These are phyloP conservation scores for Sus cebifrons DNA, from an alignment of 2,797 vertebrate species.

Conservation along the genomic window DNA sequence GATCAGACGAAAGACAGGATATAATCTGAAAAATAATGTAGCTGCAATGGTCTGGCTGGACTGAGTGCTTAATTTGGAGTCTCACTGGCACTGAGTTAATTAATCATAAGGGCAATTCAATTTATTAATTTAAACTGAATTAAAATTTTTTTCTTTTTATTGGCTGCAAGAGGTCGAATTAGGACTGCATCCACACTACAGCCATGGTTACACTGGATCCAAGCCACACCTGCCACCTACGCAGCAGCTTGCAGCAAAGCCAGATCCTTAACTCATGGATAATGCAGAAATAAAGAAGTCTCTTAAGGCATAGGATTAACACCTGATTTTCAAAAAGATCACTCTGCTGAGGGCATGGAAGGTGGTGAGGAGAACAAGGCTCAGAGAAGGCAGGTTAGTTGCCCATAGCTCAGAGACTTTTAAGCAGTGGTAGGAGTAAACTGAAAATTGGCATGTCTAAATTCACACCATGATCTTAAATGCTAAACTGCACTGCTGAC, in stretches of 20 bases:
- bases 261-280: not conserved
- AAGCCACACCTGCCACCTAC: too few relatives aligned
- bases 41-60: not conserved
- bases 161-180: too few relatives aligned
- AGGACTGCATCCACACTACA: not conserved
- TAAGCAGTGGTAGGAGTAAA: not conserved
- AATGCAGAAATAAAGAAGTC: not conserved
- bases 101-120: not conserved
- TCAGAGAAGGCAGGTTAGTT: not conserved
- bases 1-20: not conserved
- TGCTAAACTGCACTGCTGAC: not conserved
- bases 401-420: not conserved
- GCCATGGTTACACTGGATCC: too few relatives aligned
- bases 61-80: not conserved
- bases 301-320: not conserved
- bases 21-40: not conserved
- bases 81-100: not conserved
- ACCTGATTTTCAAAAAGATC: not conserved
- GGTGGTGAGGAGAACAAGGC: not conserved
- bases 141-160: fast-evolving
- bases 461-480: not conserved
- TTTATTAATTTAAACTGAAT: not conserved
- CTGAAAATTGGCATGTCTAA: not conserved
- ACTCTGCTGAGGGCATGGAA: not conserved
- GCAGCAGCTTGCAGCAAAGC: too few relatives aligned